Conservation (phyloP, 2,113 vertebrate species). For the Corydoras maculifer region DNA sequence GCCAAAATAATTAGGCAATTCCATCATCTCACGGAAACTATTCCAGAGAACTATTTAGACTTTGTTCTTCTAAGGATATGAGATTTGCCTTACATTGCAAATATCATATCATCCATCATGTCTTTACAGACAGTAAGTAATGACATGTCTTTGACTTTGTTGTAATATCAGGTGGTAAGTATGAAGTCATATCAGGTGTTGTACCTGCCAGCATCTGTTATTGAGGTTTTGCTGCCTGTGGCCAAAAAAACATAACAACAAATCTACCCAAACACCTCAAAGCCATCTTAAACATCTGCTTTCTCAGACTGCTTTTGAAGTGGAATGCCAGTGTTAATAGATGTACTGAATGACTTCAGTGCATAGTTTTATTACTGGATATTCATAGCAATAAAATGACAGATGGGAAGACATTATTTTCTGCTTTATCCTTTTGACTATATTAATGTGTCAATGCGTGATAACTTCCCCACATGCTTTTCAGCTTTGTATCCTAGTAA, state of each 20-base stretch:
- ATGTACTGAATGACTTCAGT: conserved; percentile 27
- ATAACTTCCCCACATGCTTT: too few species aligned
- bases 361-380: conserved; percentile 23
- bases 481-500: too few species aligned
- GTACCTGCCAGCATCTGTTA: not conserved
- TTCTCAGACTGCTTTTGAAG: conserved; percentile 34
- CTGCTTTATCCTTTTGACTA: conserved; percentile 10
- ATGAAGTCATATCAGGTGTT: conserved; percentile 16
- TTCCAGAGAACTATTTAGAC: not conserved
- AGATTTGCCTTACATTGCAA: too few species aligned
- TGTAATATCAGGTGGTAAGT: conserved; percentile 21
- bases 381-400: conserved; percentile 11
- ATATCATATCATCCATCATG: not conserved
- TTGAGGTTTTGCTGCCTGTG: conserved; percentile 24
- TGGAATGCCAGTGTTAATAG: conserved; percentile 26
- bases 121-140: not conserved
- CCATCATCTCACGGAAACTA: too few species aligned
- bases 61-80: too few species aligned
- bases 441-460: not conserved
- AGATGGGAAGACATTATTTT: conserved; percentile 23
- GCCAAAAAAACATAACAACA: conserved; percentile 19
- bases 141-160: not conserved
- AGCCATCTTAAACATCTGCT: conserved; percentile 42
- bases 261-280: conserved; percentile 23
- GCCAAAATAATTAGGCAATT: too few species aligned